Evolutionary conservation across 2,888 invertebrate genomes (phyloP).

Genomic region (Spisula subtruncata): DNA sequence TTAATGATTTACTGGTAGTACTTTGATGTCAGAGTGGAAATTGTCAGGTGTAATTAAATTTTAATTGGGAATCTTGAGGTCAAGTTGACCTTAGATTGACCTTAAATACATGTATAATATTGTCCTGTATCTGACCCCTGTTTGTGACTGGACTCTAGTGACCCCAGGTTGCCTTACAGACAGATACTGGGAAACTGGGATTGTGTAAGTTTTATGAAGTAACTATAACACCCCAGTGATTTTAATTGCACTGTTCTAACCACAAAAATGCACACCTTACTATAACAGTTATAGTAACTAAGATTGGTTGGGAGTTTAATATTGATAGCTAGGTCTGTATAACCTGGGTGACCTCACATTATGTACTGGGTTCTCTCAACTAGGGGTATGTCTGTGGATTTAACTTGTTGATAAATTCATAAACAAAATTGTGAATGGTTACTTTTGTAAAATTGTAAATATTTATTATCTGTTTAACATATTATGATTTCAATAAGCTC

Average conservation of each 20-base stretch:
- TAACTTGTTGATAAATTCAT: too few relatives aligned
- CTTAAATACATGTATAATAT: conserved; percentile 10
- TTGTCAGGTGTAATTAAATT: too few relatives aligned
- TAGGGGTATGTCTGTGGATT: too few relatives aligned
- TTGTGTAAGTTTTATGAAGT: neutral
- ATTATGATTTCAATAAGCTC: too few relatives aligned
- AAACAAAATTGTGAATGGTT: too few relatives aligned
- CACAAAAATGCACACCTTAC: conserved; percentile 2
- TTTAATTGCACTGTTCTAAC: neutral
- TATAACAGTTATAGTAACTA: neutral
- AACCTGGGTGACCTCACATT: neutral
- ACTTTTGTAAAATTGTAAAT: too few relatives aligned
- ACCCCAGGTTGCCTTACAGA: neutral
- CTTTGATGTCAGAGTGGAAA: too few relatives aligned
- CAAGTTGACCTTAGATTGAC: neutral
- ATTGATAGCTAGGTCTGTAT: neutral
- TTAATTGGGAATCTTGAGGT: neutral
- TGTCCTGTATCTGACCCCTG: neutral
- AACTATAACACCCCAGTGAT: neutral
- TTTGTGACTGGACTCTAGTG: neutral
- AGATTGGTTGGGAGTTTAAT: neutral
- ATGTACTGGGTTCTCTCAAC: neutral
- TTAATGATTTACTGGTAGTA: too few relatives aligned
- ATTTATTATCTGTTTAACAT: too few relatives aligned
- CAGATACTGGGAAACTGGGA: neutral